Conservation (phyloP, 2,888 invertebrate species). For the Sinotaia quadrata region DNA sequence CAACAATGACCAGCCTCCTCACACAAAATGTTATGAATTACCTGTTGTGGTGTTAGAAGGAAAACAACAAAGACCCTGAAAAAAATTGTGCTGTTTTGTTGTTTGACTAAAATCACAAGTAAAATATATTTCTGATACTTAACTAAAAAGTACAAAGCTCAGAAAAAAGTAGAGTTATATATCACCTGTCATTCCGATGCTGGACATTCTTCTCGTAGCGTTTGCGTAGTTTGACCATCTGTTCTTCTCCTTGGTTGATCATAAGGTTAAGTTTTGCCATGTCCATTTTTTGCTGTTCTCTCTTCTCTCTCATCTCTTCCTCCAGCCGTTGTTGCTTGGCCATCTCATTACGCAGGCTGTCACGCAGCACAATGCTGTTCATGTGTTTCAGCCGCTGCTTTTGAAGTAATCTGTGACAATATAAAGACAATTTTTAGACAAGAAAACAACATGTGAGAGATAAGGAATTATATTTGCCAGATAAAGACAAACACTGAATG, state of each 20-base stretch:
- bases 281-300: slow-evolving; percentile 72
- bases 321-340: slow-evolving; percentile 70
- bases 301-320: slow-evolving; percentile 67
- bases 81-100: too few relatives aligned
- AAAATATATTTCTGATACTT: too few relatives aligned
- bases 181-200: slow-evolving; percentile 69
- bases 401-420: slow-evolving; percentile 62
- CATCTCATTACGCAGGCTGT: slow-evolving; percentile 70
- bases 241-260: slow-evolving; percentile 72
- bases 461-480: not conserved
- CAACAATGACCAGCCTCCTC: too few relatives aligned
- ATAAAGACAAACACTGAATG: not conserved
- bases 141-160: too few relatives aligned
- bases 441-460: not conserved
- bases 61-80: too few relatives aligned
- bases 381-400: slow-evolving; percentile 69
- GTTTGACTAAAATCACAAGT: too few relatives aligned
- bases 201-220: slow-evolving; percentile 70
- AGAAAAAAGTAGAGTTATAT: too few relatives aligned
- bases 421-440: too few relatives aligned
- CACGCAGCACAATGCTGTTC: slow-evolving; percentile 69
- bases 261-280: slow-evolving; percentile 70
- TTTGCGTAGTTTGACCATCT: slow-evolving; percentile 70
- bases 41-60: too few relatives aligned
- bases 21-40: too few relatives aligned